Evolutionary conservation across 2,888 invertebrate genomes (phyloP), one percentile per base, ranked within the genome.

Genomic region (Terebella lapidaria): DNA sequence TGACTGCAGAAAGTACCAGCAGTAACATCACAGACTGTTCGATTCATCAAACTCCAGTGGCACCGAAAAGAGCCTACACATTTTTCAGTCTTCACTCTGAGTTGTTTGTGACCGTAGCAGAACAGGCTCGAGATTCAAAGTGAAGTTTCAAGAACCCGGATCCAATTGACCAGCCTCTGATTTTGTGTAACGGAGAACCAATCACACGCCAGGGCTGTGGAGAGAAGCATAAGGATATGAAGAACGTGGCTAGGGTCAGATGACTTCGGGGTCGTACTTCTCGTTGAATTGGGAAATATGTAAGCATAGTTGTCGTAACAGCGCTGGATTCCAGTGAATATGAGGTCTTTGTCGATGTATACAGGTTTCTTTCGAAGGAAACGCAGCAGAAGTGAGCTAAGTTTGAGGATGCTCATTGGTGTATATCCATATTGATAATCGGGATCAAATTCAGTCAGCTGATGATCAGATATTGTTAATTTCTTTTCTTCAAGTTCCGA

Each of bases 221-320:
- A 75, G 22, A 77, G 58, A 15, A 78, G 68, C 75, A 78, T 76
- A 63, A 76, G 76, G 0, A 77, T 71, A 53, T 77, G 76, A 54
- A 74, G 70, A 57, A 72, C 72, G 28, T 66, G 70, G 46, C 70
- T 68, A 3, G 62, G 66, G 5, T 18, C 46, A 18, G 10, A 24
- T 5, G 24, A 28, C 5, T 49, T 5, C n/a, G 22, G 18, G 49
- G 18, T 49, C 49, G 49, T 27, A 24, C 25, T 53, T 22, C 20
- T 22, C 22, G 18, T 15, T 15, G 10, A 24, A 35, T 35, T 15
- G 69, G 70, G 59, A 10, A 5, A n/a, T 24, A 69, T 69, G 4
- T 71, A 57, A 2, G 71, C 69, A 54, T 69, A 74, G 54, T 71
- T 67, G 53, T 76, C 76, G 54, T 74, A 74, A 57, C 75, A 76